Evolutionary conservation across 2,888 invertebrate genomes (phyloP).

Genomic region (Hermodice carunculata): DNA sequence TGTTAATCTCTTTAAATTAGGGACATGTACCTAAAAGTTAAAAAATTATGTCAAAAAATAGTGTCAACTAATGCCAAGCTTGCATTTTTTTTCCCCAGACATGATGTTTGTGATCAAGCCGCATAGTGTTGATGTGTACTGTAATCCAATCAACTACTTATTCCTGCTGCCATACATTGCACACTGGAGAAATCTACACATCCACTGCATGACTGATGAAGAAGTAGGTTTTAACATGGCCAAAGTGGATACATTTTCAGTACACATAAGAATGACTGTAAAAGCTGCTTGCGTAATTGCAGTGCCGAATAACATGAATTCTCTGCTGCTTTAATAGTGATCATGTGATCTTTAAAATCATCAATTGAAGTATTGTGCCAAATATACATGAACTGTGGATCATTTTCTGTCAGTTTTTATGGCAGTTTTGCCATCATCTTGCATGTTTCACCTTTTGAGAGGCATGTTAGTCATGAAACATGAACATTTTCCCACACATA

Average conservation of each 20-base stretch:
- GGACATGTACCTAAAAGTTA: not conserved
- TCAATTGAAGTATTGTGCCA: no score
- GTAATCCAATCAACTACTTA: conserved; percentile 65
- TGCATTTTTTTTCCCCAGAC: conserved; percentile 46
- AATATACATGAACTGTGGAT: no score
- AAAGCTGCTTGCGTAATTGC: no score
- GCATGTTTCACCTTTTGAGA: no score
- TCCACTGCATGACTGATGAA: conserved; percentile 61
- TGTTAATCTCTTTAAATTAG: no score
- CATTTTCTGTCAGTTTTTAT: no score
- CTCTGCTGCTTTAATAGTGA: not conserved
- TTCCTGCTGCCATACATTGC: conserved; percentile 64
- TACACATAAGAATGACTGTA: no score
- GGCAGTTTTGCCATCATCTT: no score
- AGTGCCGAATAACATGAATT: no score
- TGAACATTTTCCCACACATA: no score
- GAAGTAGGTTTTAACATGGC: conserved; percentile 59
- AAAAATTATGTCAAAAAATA: not conserved
- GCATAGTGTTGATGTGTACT: conserved; percentile 64
- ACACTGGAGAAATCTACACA: conserved; percentile 63
- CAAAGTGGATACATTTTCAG: no score
- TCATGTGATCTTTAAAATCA: not conserved
- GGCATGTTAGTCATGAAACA: no score
- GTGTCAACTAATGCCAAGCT: not conserved
- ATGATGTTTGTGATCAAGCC: conserved; percentile 56